Percentiles rank a stretch among this genome's conserved stretches.
Conservation (phyloP, 2,888 invertebrate species). For the Melanostoma mellinum region DNA sequence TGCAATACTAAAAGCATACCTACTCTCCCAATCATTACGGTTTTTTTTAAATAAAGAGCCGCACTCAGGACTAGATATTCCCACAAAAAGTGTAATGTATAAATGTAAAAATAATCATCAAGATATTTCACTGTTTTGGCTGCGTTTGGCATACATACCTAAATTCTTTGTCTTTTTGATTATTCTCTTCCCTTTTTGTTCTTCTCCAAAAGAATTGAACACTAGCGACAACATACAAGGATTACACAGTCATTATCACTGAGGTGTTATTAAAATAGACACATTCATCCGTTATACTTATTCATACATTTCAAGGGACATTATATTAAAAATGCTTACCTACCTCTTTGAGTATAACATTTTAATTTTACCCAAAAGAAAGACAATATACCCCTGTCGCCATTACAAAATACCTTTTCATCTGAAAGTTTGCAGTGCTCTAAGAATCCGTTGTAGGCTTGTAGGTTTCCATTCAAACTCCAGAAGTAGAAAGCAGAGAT, state of each 20-base stretch:
- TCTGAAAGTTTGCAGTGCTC: background rate
- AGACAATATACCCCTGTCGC: conserved; percentile 43
- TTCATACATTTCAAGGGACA: conserved; percentile 69
- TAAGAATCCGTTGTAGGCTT: conserved; percentile 36
- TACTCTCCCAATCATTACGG: no score
- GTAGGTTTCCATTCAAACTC: conserved; percentile 62
- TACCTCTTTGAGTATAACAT: conserved; percentile 68
- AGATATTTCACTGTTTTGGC: conserved; percentile 53
- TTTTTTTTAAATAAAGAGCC: no score
- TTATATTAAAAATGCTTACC: conserved; percentile 69
- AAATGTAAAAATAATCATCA: conserved; percentile 41
- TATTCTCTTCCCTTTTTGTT: conserved; percentile 28
- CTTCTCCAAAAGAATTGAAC: conserved; percentile 54
- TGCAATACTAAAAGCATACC: no score
- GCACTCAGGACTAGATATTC: no score
- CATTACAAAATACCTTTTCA: conserved; percentile 21
- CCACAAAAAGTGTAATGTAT: background rate
- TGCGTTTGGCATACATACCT: conserved; percentile 64
- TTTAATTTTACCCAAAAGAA: conserved; percentile 72
- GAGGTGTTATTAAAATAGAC: conserved; percentile 71
- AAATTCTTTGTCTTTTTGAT: conserved; percentile 33
- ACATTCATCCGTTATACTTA: conserved; percentile 56
- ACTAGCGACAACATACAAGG: conserved; percentile 35
- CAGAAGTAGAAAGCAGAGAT: conserved; percentile 63
- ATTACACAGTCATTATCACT: conserved; percentile 70